Base-by-base conservation (phyloP, 2,888 invertebrate species). In the Ophioninae sp. region DNA sequence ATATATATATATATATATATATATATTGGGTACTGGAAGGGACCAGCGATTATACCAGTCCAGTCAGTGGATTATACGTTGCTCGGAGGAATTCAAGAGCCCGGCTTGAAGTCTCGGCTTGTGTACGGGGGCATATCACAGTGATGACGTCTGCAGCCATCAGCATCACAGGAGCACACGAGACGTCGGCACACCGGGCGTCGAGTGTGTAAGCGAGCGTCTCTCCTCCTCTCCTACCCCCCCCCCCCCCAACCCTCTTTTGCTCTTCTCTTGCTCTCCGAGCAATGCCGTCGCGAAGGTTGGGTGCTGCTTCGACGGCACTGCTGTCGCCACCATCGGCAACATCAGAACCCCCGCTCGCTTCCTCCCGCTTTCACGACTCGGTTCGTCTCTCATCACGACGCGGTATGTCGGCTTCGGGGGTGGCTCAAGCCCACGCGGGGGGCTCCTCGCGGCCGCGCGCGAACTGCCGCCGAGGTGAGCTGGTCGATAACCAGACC, bases 401-500 rank as follows among this genome's bases (percentile, higher is more conserved):
- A 79, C 79, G 81, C 78, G 81, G 67, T 73, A 74, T 79, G 79
- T 79, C 79, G 76, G 81, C 81, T 84, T 81, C 79, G 82, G 77
- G 84, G 84, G 72, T 77, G 79, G 80, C 74, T 69, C 77, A 69
- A 59, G 73, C 79, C 76, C 64, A 73, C 76, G 64, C 62, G 84
- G 79, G 83, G 83, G 81, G 65, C 68, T 67, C 79, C 61, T 59
- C 68, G 81, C 68, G 56, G 67, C 82, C 79, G 79, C 72, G 82
- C 75, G 79, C 76, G 72, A 82, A 76, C 84, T 70, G 76, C 78
- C 59, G 77, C 72, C 70, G 79, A 79, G 85, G 77, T 79, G 82
- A 79, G 75, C 75, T 73, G 82, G 82, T 82, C 85, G 85, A 85
- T 82, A 82, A 81, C 74, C 85, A 81, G 70, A 44, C 23, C 78